Conservation (phyloP, 2,113 vertebrate species). For the Philantomba maxwellii region DNA sequence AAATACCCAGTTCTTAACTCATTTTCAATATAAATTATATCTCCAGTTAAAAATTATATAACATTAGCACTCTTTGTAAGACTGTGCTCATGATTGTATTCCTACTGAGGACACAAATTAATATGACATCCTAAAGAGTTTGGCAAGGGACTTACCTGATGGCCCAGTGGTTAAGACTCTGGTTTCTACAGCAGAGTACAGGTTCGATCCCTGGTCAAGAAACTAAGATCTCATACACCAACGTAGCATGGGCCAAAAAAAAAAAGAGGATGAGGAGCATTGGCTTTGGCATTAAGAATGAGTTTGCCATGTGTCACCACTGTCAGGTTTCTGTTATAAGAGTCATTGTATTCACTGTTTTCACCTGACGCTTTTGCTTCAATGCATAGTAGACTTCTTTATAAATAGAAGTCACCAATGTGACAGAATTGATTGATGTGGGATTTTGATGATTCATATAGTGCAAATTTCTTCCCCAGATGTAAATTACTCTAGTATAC, state of each 20-base stretch:
- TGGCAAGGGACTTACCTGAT: not conserved
- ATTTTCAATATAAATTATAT: not conserved
- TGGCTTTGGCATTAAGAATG: not conserved
- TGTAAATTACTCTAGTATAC: not conserved
- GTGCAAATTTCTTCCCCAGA: not conserved
- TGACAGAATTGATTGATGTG: not conserved
- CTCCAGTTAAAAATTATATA: not conserved
- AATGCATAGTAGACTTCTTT: not conserved
- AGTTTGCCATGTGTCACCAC: not conserved
- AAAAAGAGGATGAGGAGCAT: not conserved
- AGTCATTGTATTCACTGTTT: not conserved
- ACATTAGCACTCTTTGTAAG: not conserved
- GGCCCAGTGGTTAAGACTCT: not conserved
- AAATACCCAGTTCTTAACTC: not conserved
- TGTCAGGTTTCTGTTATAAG: not conserved
- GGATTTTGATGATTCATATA: not conserved
- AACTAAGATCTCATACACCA: not conserved
- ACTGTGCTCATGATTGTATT: not conserved
- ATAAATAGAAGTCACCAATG: not conserved
- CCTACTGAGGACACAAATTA: not conserved
- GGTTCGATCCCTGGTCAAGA: not conserved
- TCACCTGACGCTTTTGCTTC: not conserved
- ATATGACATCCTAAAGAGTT: not conserved
- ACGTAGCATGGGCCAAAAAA: not conserved
- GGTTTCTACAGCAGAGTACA: not conserved